These are phyloP conservation scores for Eucera pruinosa DNA, from an alignment of 2,888 invertebrate species.

Conservation along the genomic window DNA sequence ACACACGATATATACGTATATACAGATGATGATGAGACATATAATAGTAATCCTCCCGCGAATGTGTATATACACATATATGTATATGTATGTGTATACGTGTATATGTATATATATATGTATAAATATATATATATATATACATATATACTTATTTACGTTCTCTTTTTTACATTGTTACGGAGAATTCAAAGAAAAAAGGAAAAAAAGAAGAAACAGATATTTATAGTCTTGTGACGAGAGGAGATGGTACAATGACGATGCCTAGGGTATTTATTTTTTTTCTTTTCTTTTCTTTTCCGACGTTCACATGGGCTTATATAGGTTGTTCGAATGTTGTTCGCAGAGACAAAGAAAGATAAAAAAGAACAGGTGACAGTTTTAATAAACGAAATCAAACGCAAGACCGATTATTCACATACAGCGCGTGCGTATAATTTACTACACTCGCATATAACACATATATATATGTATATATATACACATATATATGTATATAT, in stretches of 20 bases:
- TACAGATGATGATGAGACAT: conserved; percentile 27
- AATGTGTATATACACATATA: conserved; percentile 29
- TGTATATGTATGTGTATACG: conserved; percentile 56
- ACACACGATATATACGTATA: conserved; percentile 62
- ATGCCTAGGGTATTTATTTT: conserved; percentile 39
- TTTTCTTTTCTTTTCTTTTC: conserved; percentile 10
- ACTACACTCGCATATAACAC: conserved; percentile 5
- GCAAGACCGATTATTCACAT: conserved; percentile 16
- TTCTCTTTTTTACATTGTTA: conserved; percentile 75
- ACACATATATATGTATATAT: no score
- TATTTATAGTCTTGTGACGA: conserved; percentile 28
- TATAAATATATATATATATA: conserved; percentile 33
- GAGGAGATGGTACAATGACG: conserved; percentile 40
- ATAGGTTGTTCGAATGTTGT: conserved; percentile 23
- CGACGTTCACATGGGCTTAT: conserved; percentile 45
- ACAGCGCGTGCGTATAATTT: background rate
- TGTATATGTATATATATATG: conserved; percentile 31
- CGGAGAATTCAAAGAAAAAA: conserved; percentile 34
- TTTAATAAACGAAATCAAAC: conserved; percentile 30
- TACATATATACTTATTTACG: conserved; percentile 65
- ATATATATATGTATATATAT: background rate
- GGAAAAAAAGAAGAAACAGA: conserved; percentile 41
- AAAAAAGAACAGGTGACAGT: conserved; percentile 24
- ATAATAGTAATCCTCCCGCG: conserved; percentile 26
- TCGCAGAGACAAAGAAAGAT: conserved; percentile 18